Evolutionary conservation across 2,797 vertebrate genomes (phyloP).

Genomic region (Mastacembelus armatus): DNA sequence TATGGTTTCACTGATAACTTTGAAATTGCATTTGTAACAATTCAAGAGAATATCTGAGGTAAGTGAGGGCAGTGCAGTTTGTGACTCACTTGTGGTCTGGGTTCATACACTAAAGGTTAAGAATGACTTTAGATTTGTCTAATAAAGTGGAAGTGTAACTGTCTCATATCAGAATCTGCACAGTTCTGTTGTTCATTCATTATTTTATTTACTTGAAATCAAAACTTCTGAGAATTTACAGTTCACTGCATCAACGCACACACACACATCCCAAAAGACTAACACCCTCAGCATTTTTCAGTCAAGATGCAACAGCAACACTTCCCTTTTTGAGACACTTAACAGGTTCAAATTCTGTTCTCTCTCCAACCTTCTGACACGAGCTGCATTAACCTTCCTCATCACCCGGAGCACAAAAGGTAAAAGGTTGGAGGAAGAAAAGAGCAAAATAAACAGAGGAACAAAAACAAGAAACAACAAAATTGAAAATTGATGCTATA

Average conservation of each 20-base stretch:
- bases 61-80: too few species aligned
- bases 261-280: not conserved
- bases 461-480: not conserved
- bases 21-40: too few species aligned
- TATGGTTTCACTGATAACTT: too few species aligned
- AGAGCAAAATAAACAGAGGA: slow-evolving; percentile 6
- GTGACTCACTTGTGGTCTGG: too few species aligned
- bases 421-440: slow-evolving; percentile 18
- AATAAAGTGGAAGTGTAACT: too few species aligned
- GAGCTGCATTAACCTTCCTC: slow-evolving; percentile 30
- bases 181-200: too few species aligned
- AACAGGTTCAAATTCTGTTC: slow-evolving; percentile 34
- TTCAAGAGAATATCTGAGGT: too few species aligned
- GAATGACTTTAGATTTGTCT: too few species aligned
- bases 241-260: not conserved
- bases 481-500: slow-evolving; percentile 2
- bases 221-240: not conserved
- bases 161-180: too few species aligned
- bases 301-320: slow-evolving; percentile 24
- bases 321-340: slow-evolving; percentile 25
- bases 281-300: slow-evolving; percentile 11
- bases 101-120: too few species aligned
- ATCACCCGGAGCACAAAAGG: slow-evolving; percentile 24
- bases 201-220: too few species aligned
- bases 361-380: slow-evolving; percentile 21